Evolutionary conservation across 2,113 vertebrate genomes (phyloP).

Genomic region (Podarcis raffonei): DNA sequence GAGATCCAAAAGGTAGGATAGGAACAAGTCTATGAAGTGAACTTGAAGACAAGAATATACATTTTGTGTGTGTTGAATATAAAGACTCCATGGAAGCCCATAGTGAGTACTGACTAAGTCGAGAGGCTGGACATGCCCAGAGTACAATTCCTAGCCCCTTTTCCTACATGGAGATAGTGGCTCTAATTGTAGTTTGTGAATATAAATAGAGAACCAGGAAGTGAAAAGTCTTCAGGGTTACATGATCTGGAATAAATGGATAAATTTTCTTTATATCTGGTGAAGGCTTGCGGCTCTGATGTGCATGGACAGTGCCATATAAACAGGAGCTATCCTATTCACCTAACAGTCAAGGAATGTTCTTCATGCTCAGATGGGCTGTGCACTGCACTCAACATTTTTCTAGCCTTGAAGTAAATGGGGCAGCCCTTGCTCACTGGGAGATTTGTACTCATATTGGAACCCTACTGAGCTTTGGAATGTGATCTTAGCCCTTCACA

Average conservation of each 20-base stretch:
- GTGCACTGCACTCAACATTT: neutral
- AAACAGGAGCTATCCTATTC: neutral
- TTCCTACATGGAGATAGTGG: neutral
- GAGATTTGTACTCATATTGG: neutral
- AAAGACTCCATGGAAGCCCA: neutral
- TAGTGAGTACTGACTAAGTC: neutral
- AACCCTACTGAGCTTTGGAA: neutral
- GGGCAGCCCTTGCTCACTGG: neutral
- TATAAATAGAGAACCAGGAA: neutral
- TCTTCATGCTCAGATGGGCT: neutral
- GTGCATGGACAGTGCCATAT: neutral
- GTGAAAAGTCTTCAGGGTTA: neutral
- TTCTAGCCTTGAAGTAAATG: neutral
- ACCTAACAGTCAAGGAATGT: no score
- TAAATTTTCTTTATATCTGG: neutral
- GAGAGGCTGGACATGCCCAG: neutral
- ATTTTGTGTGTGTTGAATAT: neutral
- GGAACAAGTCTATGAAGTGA: neutral
- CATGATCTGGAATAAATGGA: neutral
- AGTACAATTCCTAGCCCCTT: neutral
- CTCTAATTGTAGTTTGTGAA: neutral
- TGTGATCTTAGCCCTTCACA: constrained; percentile 43
- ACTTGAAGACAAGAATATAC: neutral
- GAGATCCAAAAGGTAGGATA: neutral
- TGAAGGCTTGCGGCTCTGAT: no score